These are phyloP conservation scores for Sciurus carolinensis DNA, from an alignment of 2,797 vertebrate genomes.

Conservation along the genomic window DNA sequence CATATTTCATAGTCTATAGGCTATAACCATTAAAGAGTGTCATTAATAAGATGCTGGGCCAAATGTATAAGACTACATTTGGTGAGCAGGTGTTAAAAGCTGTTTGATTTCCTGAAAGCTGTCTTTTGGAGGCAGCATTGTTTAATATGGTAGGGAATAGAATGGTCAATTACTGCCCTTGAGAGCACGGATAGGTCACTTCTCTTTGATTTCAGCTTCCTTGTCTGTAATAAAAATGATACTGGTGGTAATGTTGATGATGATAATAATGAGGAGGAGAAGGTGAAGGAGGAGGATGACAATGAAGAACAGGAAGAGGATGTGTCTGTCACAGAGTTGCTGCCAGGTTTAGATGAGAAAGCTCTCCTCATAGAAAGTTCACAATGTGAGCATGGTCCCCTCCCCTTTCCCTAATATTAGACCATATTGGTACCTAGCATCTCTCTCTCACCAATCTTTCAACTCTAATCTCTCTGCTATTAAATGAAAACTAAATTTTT, in stretches of 20 bases:
- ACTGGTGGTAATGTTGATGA: not conserved
- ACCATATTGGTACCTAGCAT: constrained; percentile 79
- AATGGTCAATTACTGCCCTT: not conserved
- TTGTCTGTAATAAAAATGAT: not conserved
- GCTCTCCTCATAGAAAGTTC: not conserved
- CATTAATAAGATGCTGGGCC: constrained; percentile 85
- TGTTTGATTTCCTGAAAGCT: constrained; percentile 80
- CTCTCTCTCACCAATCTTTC: constrained; percentile 68
- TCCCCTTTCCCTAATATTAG: constrained; percentile 76
- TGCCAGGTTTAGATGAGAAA: constrained; percentile 30
- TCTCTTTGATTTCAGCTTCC: not conserved
- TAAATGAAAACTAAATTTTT: constrained; percentile 49
- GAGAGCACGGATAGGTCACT: not conserved
- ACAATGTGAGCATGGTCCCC: not conserved
- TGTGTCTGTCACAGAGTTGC: not conserved
- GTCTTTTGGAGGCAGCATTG: constrained; percentile 55
- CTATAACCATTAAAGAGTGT: constrained; percentile 84
- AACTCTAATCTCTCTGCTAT: not conserved
- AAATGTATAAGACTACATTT: constrained; percentile 79
- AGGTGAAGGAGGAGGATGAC: not conserved
- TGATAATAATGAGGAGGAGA: not conserved
- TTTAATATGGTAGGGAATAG: not conserved
- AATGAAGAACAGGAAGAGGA: too few relatives aligned
- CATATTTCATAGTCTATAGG: constrained; percentile 84
- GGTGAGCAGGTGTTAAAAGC: constrained; percentile 83